Conservation (phyloP, 2,797 vertebrate species). For the Delichon dasypus region DNA sequence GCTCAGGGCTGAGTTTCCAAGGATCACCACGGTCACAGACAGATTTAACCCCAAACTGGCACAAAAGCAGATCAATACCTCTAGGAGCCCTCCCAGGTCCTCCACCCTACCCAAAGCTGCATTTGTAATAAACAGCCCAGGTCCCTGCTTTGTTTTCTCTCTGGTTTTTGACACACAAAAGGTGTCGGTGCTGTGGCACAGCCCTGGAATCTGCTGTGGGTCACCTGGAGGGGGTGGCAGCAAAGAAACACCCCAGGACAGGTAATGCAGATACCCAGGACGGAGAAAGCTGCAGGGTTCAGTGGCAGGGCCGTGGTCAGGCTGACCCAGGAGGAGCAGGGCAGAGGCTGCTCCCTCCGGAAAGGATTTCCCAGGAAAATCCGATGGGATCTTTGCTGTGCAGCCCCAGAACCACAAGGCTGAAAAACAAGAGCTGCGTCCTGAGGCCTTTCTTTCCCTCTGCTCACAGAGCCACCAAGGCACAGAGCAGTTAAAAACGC, state of each 20-base stretch:
- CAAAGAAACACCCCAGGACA: not conserved
- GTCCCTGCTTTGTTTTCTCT: not conserved
- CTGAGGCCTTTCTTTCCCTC: not conserved
- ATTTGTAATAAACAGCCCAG: accelerated
- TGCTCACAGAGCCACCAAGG: not conserved
- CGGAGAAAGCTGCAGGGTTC: not conserved
- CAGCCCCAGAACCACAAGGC: not conserved
- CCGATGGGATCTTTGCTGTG: not conserved
- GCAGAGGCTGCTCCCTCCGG: not conserved
- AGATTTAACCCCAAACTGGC: not conserved
- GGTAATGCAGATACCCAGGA: accelerated
- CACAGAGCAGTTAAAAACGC: not conserved
- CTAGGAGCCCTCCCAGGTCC: not conserved
- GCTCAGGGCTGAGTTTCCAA: not conserved
- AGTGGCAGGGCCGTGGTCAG: accelerated
- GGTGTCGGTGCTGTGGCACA: accelerated
- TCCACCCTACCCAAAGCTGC: not conserved
- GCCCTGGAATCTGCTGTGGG: not conserved
- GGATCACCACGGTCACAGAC: not conserved
- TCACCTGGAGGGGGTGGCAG: not conserved
- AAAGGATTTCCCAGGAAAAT: not conserved
- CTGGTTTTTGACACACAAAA: accelerated
- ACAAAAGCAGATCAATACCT: not conserved
- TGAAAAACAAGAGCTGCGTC: not conserved
- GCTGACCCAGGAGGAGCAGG: not conserved